Evolutionary conservation across 2,797 vertebrate species (phyloP), one percentile per base, ranked within the genome.

Genomic region (Mycteria americana): DNA sequence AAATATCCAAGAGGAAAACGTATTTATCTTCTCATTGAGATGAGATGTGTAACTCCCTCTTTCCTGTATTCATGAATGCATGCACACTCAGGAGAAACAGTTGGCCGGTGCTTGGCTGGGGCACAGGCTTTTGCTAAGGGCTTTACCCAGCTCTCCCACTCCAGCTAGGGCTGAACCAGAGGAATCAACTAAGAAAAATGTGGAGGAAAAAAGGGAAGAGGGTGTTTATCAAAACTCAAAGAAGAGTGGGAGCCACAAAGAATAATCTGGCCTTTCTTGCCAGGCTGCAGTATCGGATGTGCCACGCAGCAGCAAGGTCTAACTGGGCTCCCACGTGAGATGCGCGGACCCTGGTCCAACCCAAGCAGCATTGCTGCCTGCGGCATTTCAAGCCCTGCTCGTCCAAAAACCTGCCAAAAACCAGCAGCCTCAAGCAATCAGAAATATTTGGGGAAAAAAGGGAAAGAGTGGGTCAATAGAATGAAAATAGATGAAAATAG

Each of bases 321-420:
- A 19, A 30, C 11, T 1, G 13, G 65, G 31, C 43, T 63, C n/a
- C 57, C 43, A 13, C 0, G 0, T 0, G 7, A 23, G 81, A 18
- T 18, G 54, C 2, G 15, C 43, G 46, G 28, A 46, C 18, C 33
- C 16, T 43, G 31, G 9, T 53, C 37, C 41, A 67, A 41, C 43
- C n/a, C 63, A 54, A 39, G 31, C 2, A 1, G 27, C 28, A 4
- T 2, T 7, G 45, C 35, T 59, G 73, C 25, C 39, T 1, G 3
- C 1, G 6, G 64, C 31, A 69, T 37, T 73, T 63, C 65, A 48
- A 54, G 18, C 21, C 18, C 18, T 57, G 27, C 48, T 81, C 9
- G 0, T n/a, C 43, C 1, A 67, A 85, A 75, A n/a, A 28, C 5
- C 70, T 82, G 43, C 56, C 57, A 8, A 21, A 72, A 46, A 6